phyloP scores from a whole-genome alignment of 2,797 vertebrate genomes.

The Jordanella pulchra region DNA sequence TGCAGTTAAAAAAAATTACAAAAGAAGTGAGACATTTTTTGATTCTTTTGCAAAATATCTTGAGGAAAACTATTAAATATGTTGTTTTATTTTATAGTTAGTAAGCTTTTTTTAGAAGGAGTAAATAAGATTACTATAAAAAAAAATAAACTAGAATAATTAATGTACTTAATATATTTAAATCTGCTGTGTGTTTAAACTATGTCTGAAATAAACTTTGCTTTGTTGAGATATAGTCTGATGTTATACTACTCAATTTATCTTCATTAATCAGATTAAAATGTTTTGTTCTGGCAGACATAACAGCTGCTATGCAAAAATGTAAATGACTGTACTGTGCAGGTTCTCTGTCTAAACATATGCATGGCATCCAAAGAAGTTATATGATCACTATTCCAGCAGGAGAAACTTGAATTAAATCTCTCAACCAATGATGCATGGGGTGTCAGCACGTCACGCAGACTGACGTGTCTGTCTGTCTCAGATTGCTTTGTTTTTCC shows the following conservation, averaged over 20 bases:
- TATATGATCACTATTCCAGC: constrained; percentile 33
- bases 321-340: constrained; percentile 4
- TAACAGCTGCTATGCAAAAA: constrained; percentile 5
- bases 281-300: constrained; percentile 5
- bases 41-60: background rate
- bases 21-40: background rate
- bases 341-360: constrained; percentile 20
- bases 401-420: constrained; percentile 38
- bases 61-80: background rate
- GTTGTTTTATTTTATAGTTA: background rate
- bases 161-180: no score
- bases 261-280: constrained; percentile 19
- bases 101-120: background rate
- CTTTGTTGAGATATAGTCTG: constrained; percentile 2
- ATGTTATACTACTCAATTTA: constrained; percentile 7
- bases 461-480: background rate
- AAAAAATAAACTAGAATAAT: background rate
- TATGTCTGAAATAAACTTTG: background rate
- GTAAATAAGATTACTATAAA: background rate
- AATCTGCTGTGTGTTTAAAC: no score
- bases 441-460: constrained; percentile 12
- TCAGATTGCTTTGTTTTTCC: constrained; percentile 51
- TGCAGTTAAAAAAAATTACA: background rate
- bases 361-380: constrained; percentile 10
- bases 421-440: constrained; percentile 39